Evolutionary conservation across 2,888 invertebrate species (phyloP).

Genomic region (Chorisops tibialis): DNA sequence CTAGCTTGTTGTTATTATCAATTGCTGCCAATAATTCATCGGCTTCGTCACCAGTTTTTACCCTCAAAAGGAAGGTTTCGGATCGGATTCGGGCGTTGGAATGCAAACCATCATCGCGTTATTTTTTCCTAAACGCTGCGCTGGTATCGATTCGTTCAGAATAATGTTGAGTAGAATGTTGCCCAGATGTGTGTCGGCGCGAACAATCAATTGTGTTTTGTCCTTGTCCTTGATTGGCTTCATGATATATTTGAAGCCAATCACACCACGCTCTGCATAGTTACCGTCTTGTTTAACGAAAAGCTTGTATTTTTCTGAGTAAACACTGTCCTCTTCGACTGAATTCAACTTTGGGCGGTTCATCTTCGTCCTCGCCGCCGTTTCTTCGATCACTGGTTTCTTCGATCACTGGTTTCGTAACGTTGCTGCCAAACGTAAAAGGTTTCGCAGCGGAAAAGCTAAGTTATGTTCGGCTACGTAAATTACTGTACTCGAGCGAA

Average conservation of each 20-base stretch:
- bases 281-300: slow-evolving; percentile 80
- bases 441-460: slow-evolving; percentile 62
- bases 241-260: slow-evolving; percentile 86
- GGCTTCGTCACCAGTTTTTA: slow-evolving; percentile 83
- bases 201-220: slow-evolving; percentile 80
- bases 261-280: slow-evolving; percentile 82
- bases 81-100: slow-evolving; percentile 75
- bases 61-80: slow-evolving; percentile 74
- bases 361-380: slow-evolving; percentile 67
- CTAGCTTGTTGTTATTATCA: slow-evolving; percentile 70
- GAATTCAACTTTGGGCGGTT: slow-evolving; percentile 83
- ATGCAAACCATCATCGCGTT: slow-evolving; percentile 85
- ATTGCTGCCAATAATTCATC: slow-evolving; percentile 70
- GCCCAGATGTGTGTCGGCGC: slow-evolving; percentile 87
- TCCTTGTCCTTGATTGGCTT: slow-evolving; percentile 72
- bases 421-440: slow-evolving; percentile 61
- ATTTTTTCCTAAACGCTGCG: slow-evolving; percentile 79
- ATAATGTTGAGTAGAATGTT: slow-evolving; percentile 84
- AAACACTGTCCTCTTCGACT: slow-evolving; percentile 86
- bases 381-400: slow-evolving; percentile 42
- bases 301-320: slow-evolving; percentile 83
- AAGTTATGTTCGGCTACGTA: no score
- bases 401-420: slow-evolving; percentile 34
- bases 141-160: slow-evolving; percentile 66
- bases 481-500: no score